Conservation (phyloP, 1,140 invertebrate species). For the Sitobion miscanthi region DNA sequence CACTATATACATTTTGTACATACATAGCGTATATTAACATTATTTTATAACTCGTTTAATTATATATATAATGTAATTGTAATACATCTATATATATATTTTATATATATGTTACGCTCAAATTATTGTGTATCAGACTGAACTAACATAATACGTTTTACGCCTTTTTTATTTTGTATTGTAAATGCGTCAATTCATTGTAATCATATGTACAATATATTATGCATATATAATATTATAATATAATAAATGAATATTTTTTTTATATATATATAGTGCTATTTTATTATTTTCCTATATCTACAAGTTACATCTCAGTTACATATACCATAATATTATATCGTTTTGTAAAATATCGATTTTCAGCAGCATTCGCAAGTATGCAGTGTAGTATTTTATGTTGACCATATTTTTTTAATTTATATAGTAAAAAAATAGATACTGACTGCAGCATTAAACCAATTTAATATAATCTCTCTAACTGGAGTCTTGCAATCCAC, state of each 20-base stretch:
- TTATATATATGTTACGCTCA: slow-evolving; percentile 30
- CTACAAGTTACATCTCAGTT: not conserved
- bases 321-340: not conserved
- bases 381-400: not conserved
- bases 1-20: slow-evolving; percentile 8
- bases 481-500: not conserved
- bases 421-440: not conserved
- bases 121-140: slow-evolving; percentile 53
- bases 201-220: slow-evolving; percentile 35
- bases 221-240: not conserved
- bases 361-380: not conserved
- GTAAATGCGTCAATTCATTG: not conserved
- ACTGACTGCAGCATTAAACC: not conserved
- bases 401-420: not conserved
- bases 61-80: not conserved
- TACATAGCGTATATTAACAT: slow-evolving; percentile 5
- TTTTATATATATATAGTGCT: not conserved
- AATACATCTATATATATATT: not conserved
- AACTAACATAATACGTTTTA: slow-evolving; percentile 44
- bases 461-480: not conserved
- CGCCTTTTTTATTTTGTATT: slow-evolving; percentile 31
- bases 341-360: not conserved
- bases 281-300: not conserved
- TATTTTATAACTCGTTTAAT: not conserved
- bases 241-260: not conserved